phyloP scores from a whole-genome alignment of 2,888 invertebrate species.

The Oxycera nigricornis region DNA sequence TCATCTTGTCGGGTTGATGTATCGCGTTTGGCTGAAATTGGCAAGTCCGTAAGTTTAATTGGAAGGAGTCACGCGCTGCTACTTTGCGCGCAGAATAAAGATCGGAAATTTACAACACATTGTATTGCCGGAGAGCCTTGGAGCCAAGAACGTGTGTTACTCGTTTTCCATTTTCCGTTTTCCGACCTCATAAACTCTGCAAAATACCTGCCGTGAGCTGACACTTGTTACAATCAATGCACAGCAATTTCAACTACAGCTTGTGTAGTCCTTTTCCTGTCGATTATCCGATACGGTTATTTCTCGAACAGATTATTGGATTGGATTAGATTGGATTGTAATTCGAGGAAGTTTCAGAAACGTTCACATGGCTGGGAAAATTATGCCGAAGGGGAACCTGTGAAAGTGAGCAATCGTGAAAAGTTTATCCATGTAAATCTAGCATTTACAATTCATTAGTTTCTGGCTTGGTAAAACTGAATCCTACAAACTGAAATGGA shows the following conservation, averaged over 20 bases:
- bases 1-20: background rate
- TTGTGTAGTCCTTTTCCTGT: background rate
- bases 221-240: constrained; percentile 20
- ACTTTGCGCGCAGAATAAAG: background rate
- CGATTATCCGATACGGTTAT: constrained; percentile 1
- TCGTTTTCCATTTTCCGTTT: constrained; percentile 12
- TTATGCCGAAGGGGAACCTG: too few species aligned
- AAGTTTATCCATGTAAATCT: too few species aligned
- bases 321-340: background rate
- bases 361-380: too few species aligned
- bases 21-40: constrained; percentile 31
- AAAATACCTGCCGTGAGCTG: constrained; percentile 11
- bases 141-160: constrained; percentile 24
- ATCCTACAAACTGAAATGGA: too few species aligned
- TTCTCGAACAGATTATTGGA: constrained; percentile 12
- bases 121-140: background rate
- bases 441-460: too few species aligned
- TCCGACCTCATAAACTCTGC: constrained; percentile 23
- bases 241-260: constrained; percentile 2
- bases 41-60: constrained; percentile 34
- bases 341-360: too few species aligned
- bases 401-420: too few species aligned
- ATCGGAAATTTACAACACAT: constrained; percentile 35
- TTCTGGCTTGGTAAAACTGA: too few species aligned
- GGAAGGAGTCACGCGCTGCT: constrained; percentile 28